phyloP scores from a whole-genome alignment of 2,797 vertebrate genomes.

The Tokudaia tokunoshimensis region DNA sequence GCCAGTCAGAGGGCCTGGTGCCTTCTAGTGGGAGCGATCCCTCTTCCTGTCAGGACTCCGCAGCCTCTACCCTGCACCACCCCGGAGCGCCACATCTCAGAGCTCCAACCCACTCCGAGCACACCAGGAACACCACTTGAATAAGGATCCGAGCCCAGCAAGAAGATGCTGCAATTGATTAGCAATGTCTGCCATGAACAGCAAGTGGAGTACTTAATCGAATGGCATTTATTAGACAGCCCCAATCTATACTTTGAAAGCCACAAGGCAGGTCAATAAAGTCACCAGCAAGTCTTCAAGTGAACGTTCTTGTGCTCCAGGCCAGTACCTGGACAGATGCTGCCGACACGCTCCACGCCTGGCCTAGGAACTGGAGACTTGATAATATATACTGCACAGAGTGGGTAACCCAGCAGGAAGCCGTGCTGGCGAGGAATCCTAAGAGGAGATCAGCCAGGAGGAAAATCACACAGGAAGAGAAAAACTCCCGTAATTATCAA shows the following conservation, averaged over 20 bases:
- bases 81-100: background rate
- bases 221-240: background rate
- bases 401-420: rapidly evolving
- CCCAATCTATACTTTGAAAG: background rate
- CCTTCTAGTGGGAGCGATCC: background rate
- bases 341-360: rapidly evolving
- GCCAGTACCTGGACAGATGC: background rate
- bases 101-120: background rate
- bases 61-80: background rate
- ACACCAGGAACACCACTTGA: background rate
- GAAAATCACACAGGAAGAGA: background rate
- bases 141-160: background rate
- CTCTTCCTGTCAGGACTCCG: background rate
- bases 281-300: background rate
- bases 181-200: background rate
- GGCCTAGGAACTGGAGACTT: background rate
- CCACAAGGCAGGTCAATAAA: background rate
- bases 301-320: background rate
- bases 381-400: rapidly evolving
- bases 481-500: background rate
- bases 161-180: background rate
- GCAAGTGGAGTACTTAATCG: background rate
- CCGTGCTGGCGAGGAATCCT: rapidly evolving
- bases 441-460: background rate
- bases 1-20: background rate